phyloP scores from a whole-genome alignment of 2,113 vertebrate species.

The Ascaphus truei region DNA sequence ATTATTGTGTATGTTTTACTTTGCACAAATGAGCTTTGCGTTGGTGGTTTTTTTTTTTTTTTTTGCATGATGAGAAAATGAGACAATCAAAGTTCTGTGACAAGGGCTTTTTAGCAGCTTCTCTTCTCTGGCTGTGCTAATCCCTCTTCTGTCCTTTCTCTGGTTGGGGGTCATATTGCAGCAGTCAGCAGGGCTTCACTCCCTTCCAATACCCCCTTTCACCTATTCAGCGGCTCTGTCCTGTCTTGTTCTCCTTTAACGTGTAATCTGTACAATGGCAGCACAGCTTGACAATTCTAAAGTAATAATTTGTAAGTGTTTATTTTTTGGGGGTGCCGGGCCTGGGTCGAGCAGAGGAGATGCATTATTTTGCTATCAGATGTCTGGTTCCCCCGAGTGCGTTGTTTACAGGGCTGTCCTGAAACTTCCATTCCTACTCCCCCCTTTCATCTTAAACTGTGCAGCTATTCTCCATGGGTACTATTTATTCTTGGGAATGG shows the following conservation, averaged over 20 bases:
- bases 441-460: background rate
- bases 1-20: too few species aligned
- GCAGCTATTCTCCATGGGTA: constrained; percentile 6
- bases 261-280: constrained; percentile 43
- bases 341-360: constrained; percentile 35
- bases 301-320: constrained; percentile 51
- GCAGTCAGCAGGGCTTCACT: constrained; percentile 23
- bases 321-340: constrained; percentile 35
- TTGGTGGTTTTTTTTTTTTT: background rate
- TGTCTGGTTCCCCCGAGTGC: constrained; percentile 59
- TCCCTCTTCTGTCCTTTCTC: background rate
- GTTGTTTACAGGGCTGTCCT: constrained; percentile 61
- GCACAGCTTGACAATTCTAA: constrained; percentile 55
- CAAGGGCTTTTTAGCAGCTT: constrained; percentile 26
- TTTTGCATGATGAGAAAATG: constrained; percentile 15
- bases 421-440: constrained; percentile 49
- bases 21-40: background rate
- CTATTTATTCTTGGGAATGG: constrained; percentile 13
- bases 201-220: background rate
- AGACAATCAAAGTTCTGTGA: constrained; percentile 36
- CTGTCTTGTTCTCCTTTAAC: constrained; percentile 75
- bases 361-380: constrained; percentile 59
- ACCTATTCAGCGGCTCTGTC: background rate
- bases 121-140: background rate
- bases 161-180: constrained; percentile 43